Evolutionary conservation across 1,140 invertebrate species (phyloP).

Genomic region (Pteromalus puparum): DNA sequence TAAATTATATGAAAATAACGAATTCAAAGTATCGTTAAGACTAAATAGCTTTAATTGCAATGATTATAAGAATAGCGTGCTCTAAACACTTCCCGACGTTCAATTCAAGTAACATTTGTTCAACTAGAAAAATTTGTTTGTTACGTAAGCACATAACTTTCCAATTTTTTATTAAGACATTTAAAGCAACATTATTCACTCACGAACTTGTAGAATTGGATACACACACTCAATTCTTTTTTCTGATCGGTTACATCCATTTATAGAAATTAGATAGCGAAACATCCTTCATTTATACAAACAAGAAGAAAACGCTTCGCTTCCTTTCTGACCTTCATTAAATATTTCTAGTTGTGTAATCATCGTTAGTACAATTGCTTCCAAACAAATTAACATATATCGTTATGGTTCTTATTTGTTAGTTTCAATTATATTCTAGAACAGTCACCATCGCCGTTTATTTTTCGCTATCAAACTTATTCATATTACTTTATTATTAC

Average conservation of each 20-base stretch:
- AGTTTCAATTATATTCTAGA: no score
- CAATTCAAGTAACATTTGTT: background rate
- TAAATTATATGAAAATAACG: background rate
- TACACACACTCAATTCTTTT: background rate
- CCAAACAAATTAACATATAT: no score
- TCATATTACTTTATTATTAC: no score
- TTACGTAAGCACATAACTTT: constrained; percentile 2
- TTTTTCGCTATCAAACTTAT: no score
- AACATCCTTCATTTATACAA: background rate
- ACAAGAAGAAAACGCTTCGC: background rate
- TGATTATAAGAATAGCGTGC: background rate
- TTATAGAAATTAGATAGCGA: constrained; percentile 6
- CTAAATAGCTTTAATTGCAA: background rate
- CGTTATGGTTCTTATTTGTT: no score
- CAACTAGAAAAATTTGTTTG: background rate
- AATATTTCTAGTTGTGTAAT: no score
- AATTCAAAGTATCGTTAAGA: background rate
- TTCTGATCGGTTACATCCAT: constrained; percentile 7
- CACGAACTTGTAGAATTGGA: background rate
- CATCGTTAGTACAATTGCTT: no score
- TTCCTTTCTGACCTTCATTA: no score
- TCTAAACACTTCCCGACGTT: constrained; percentile 12
- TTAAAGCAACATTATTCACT: constrained; percentile 13
- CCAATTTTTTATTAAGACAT: constrained; percentile 23
- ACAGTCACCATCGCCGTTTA: no score